phyloP scores from a whole-genome alignment of 1,140 invertebrate species.

The Caenorhabditis elegans region DNA sequence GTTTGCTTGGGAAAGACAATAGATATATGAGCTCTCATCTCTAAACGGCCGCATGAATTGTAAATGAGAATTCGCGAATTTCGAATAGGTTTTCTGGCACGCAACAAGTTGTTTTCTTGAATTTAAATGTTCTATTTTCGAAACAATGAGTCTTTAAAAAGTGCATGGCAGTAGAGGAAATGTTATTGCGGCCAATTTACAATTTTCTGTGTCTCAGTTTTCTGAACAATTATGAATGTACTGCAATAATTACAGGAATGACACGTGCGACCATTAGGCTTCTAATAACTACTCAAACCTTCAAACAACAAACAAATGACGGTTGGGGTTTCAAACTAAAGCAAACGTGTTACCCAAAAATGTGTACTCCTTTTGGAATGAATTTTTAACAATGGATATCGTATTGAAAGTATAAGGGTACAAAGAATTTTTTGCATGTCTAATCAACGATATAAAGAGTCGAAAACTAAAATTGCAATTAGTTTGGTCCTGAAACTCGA shows the following conservation, averaged over 20 bases:
- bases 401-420: neutral
- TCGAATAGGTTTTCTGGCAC: conserved; percentile 1
- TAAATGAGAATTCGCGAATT: neutral
- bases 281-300: conserved; percentile 27
- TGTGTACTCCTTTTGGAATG: no score
- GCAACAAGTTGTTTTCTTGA: neutral
- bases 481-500: no score
- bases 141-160: no score
- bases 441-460: no score
- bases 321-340: neutral
- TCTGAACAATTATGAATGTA: conserved; percentile 15
- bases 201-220: neutral
- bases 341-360: no score
- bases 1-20: neutral
- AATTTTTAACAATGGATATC: neutral
- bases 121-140: no score
- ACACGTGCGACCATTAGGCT: neutral
- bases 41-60: neutral
- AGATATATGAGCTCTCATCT: neutral
- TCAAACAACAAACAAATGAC: neutral
- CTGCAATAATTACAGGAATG: neutral
- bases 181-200: conserved; percentile 1
- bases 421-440: conserved; percentile 8
- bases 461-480: no score
- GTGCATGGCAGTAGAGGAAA: neutral